These are phyloP conservation scores for Aptenodytes forsteri DNA, from an alignment of 2,113 vertebrate species.

Conservation along the genomic window DNA sequence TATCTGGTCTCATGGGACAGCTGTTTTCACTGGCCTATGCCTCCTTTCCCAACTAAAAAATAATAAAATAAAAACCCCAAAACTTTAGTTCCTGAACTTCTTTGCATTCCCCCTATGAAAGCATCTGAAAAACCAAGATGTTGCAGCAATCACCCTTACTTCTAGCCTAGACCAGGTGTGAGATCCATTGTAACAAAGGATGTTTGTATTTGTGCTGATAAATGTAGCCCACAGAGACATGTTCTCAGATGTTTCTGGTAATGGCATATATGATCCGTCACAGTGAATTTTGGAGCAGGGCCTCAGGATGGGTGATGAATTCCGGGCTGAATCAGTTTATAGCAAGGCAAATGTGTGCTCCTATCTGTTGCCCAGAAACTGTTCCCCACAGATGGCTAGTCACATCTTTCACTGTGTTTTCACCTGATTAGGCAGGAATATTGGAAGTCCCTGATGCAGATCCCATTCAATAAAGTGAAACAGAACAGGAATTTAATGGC, in stretches of 20 bases:
- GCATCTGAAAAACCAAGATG: background rate
- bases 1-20: background rate
- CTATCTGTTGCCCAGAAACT: background rate
- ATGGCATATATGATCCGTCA: constrained; percentile 1
- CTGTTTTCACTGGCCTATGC: background rate
- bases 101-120: background rate
- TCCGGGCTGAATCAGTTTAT: background rate
- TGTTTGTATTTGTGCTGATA: background rate
- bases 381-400: background rate
- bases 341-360: background rate
- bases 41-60: background rate
- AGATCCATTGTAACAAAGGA: background rate
- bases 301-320: background rate
- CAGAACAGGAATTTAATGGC: background rate
- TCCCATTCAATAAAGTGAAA: background rate
- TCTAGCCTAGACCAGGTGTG: background rate
- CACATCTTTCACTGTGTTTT: background rate
- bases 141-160: background rate
- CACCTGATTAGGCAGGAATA: constrained; percentile 5
- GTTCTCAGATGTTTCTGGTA: background rate
- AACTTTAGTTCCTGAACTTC: background rate
- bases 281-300: background rate
- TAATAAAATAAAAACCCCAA: background rate
- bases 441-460: background rate
- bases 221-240: background rate